Evolutionary conservation across 2,888 invertebrate species (phyloP).

Genomic region (Dynastes maya): DNA sequence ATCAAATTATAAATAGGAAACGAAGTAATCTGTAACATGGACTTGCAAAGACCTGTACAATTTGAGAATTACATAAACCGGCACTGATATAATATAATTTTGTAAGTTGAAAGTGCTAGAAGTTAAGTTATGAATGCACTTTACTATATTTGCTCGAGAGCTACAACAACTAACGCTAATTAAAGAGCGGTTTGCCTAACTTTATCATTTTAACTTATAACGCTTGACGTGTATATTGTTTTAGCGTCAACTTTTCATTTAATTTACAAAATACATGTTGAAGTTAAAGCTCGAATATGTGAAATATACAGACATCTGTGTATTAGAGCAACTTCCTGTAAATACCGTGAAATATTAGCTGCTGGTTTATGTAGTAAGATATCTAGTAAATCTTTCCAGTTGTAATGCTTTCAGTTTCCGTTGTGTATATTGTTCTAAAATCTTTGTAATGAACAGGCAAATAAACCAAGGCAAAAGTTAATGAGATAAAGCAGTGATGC

Average conservation of each 20-base stretch:
- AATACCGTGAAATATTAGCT: neutral
- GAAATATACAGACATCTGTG: conserved; percentile 22
- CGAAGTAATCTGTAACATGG: too few relatives aligned
- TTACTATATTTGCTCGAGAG: conserved; percentile 3
- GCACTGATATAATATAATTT: neutral
- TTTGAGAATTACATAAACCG: neutral
- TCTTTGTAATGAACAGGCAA: too few relatives aligned
- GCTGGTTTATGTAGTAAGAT: neutral
- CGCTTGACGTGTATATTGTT: conserved; percentile 11
- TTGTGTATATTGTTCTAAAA: too few relatives aligned
- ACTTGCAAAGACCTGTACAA: too few relatives aligned
- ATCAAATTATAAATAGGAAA: too few relatives aligned
- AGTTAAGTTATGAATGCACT: conserved; percentile 28
- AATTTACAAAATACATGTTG: conserved; percentile 25
- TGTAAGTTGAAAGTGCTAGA: conserved; percentile 14
- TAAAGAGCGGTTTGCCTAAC: conserved; percentile 25
- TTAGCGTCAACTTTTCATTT: conserved; percentile 27
- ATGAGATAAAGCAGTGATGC: too few relatives aligned
- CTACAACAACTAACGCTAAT: conserved; percentile 27
- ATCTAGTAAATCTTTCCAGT: neutral
- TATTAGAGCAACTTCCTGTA: neutral
- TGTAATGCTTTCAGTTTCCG: too few relatives aligned
- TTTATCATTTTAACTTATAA: conserved; percentile 26
- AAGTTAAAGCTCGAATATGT: conserved; percentile 1
- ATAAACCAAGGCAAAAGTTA: too few relatives aligned